Conservation (phyloP, 2,888 invertebrate species). For the Hirtodrosophila confusa region DNA sequence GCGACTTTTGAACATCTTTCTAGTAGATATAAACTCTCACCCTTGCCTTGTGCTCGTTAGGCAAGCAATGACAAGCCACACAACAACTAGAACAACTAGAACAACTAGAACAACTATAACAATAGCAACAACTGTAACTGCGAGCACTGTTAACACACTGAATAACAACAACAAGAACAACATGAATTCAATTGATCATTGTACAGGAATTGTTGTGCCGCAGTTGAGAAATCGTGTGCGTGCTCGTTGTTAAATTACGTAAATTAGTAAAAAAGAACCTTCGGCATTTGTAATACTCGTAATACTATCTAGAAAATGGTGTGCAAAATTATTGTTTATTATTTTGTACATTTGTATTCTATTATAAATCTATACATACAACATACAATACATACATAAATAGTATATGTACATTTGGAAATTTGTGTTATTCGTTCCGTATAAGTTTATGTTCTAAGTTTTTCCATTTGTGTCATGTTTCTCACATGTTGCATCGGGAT, state of each 20-base stretch:
- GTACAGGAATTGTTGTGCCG: constrained; percentile 40
- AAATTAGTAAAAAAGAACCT: constrained; percentile 18
- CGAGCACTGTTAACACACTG: constrained; percentile 9
- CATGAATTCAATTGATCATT: constrained; percentile 15
- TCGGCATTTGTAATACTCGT: constrained; percentile 53
- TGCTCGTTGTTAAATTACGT: constrained; percentile 40
- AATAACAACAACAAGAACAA: constrained; percentile 24
- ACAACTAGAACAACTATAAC: constrained; percentile 12
- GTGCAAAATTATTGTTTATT: constrained; percentile 45
- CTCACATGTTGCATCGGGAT: constrained; percentile 42
- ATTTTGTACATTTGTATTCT: constrained; percentile 51
- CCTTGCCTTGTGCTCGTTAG: constrained; percentile 71
- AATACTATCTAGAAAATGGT: constrained; percentile 21
- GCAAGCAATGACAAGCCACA: constrained; percentile 72
- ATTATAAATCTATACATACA: constrained; percentile 36
- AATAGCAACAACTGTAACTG: constrained; percentile 22
- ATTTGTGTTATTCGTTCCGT: constrained; percentile 37
- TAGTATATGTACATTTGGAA: constrained; percentile 16
- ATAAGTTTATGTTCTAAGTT: constrained; percentile 45
- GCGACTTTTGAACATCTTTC: constrained; percentile 75
- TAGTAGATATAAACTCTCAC: constrained; percentile 64
- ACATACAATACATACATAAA: constrained; percentile 11
- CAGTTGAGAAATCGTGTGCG: constrained; percentile 41
- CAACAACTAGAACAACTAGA: constrained; percentile 50
- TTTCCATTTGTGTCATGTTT: constrained; percentile 55